Base-by-base conservation (phyloP, 2,797 vertebrate species). In the Sebastes nivosus region DNA sequence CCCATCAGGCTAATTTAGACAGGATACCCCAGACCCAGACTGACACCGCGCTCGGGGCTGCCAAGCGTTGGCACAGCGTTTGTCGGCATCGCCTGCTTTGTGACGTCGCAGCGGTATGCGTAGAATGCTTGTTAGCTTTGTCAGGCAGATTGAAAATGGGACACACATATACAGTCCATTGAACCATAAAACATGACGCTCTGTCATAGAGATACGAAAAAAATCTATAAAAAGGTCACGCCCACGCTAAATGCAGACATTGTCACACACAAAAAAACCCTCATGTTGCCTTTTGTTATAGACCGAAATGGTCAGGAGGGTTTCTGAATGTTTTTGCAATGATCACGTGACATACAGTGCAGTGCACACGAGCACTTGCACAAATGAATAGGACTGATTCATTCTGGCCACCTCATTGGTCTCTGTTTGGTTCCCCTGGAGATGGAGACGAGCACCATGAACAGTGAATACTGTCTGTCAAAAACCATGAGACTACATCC, bases 311-410 rank as follows among this genome's bases (percentile, higher is more conserved):
- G 34, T 78, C 63, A 46, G 60, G 18, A n/a, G 60, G 75, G 75
- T 63, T 84, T 76, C 34, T 32, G 61, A 76, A 34, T 55, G 38
- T 80, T 90, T 87, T 83, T 86, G 64, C 69, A 46, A 8, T 2
- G 68, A 76, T 92, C 93, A 93, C 87, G 87, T 92, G 83, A 85
- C 67, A 2, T 81, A 67, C 83, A 72, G 79, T 59, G 72, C 66
- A 12, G 79, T 32, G 79, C 77, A 80, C 85, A 84, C 38, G 24
- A 81, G 83, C 82, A 76, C 85, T 83, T 79, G 77, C 84, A 27
- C 75, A 83, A 65, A 91, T 90, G 91, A 93, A 95, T 89, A 81
- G 85, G 69, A 75, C 70, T 72, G 81, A 92, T 93, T 94, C 89
- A 93, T 91, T 46, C 67, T 25, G 36, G 78, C 77, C 75, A 73